Evolutionary conservation across 2,113 vertebrate species (phyloP).

Genomic region (Brachypodius melanocephalos): DNA sequence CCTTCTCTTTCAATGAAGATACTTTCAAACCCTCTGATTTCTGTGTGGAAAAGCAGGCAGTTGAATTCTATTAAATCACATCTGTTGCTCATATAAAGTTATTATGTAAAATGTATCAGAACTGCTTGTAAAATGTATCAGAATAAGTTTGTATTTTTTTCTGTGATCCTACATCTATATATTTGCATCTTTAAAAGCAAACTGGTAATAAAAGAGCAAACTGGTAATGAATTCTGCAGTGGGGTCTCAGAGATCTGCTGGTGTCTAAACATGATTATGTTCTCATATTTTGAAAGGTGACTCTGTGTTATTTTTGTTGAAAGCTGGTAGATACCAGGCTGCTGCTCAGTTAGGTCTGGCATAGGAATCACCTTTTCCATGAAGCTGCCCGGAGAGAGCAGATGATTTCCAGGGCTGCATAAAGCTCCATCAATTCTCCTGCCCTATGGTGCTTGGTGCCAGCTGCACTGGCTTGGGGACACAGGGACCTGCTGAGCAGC

Average conservation of each 20-base stretch:
- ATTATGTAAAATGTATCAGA: background rate
- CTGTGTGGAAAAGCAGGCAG: background rate
- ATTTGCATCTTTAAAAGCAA: background rate
- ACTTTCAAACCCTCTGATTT: constrained; percentile 1
- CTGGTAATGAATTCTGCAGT: background rate
- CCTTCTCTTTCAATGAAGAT: background rate
- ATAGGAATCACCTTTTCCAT: background rate
- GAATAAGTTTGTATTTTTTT: background rate
- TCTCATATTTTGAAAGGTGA: background rate
- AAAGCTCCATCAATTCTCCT: background rate
- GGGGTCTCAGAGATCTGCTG: background rate
- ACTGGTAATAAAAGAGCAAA: background rate
- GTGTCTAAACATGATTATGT: background rate
- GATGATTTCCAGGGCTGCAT: background rate
- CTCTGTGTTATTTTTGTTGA: background rate
- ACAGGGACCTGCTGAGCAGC: background rate
- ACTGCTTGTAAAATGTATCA: background rate
- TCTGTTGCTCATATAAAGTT: background rate
- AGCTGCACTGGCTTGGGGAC: background rate
- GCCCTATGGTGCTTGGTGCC: background rate
- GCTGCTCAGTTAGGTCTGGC: rapidly evolving
- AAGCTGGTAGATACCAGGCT: background rate
- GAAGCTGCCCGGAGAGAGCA: background rate
- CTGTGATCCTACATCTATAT: background rate
- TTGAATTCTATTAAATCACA: constrained; percentile 20